Evolutionary conservation across 2,888 invertebrate species (phyloP), one percentile per base, ranked within the genome.

Genomic region (Drosophila cognata): DNA sequence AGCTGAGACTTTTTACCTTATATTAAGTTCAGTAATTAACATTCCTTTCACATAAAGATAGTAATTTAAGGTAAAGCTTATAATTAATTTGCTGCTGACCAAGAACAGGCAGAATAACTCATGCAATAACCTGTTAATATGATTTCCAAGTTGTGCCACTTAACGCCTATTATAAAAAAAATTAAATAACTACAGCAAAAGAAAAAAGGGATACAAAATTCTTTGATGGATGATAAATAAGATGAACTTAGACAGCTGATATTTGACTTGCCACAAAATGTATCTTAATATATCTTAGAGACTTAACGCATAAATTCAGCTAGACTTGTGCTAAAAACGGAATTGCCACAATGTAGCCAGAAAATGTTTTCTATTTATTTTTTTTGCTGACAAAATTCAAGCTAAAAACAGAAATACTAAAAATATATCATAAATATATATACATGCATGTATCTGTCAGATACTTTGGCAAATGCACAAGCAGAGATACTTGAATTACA

Each of bases 351-450:
- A 55, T 61, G 38, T 41, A 21, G 57, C 57, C 31, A 38, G 43
- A 41, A 28, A 21, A 35, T 35, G 25, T 35, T 25, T 46, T 21
- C 46, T 16, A 25, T 46, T 25, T 43, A 33, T 28, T n/a, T 21
- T 11, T 57, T 48, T n/a, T 46, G 7, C 21, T 61, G 61, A 64
- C 70, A 74, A 79, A 71, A 67, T 59, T 59, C 13, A 56, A 43
- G 70, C 77, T 74, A 81, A 67, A 81, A 69, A 74, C 68, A 81
- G 70, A 68, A 64, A 29, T 36, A 65, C 71, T 79, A 71, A 56
- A 65, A 50, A 51, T 56, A 41, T 33, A 29, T 8, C 28, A n/a
- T 16, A 50, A 1, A 41, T 51, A 21, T 21, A 6, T 16, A 16
- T 21, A 16, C 16, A 21, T 6, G 18, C 7, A 72, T 65, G 60